Evolutionary conservation across 2,797 vertebrate species (phyloP), one percentile per base, ranked within the genome.

Genomic region (Tenualosa ilisha): DNA sequence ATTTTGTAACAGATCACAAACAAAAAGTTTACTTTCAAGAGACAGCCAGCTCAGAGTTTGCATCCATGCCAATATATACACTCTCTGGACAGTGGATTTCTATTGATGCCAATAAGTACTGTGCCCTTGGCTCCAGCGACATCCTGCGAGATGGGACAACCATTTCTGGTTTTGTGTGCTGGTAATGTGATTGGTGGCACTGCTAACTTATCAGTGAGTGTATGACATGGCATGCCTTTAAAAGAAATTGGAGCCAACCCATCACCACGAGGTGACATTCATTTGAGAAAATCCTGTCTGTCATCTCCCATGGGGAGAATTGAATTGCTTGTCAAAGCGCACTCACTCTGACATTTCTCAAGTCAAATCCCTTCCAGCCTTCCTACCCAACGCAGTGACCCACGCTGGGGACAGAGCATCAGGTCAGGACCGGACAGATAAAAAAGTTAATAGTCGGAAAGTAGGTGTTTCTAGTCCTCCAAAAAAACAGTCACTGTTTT

Each of bases 201-300:
- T 37, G 15, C 37, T 40, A 75, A 75, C 31, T 75, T 40, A 15
- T 75, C 6, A 37, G 17, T 4, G 3, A 17, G 31, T 15, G 40
- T 20, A 75, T 46, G 37, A 46, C 72, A 79, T 22, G 40, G 72
- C 6, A 5, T 46, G 72, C 6, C 72, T 40, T 20, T 20, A 79
- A 20, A 40, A 72, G 26, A 72, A 75, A 75, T 75, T 15, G 68
- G 68, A 75, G 37, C 5, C 31, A 43, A 8, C 0, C 68, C 68
- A 43, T 20, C 68, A 79, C 17, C 65, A 40, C 31, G 5, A 13
- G 79, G 4, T 59, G 51, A 81, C 51, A 81, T 22, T 81, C 31
- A 84, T 81, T 43, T 56, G 31, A 49, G 53, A 81, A 81, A 81
- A 46, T 79, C 72, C 72, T 79, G 37, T 81, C 75, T 81, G 72